Base-by-base conservation (phyloP, 1,140 invertebrate species). In the Hycleus cichorii region DNA sequence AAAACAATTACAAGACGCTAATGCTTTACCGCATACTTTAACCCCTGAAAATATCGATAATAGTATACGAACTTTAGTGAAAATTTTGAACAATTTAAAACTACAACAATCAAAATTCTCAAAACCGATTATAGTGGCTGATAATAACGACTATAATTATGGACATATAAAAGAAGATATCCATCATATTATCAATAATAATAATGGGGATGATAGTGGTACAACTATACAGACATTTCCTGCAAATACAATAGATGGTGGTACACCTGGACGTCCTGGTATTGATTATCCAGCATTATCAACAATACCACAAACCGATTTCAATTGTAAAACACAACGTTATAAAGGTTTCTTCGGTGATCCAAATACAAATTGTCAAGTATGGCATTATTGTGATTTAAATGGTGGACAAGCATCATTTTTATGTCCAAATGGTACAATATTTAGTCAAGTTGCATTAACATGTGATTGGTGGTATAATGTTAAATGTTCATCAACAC, bases 381-480 rank as follows among this genome's bases (percentile, higher is more conserved):
- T 91, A 4, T 93, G 89, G 90, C 90, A 93, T 72, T 92, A 93
- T 66, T 93, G 91, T 66, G 90, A 93, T 74, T 77, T 92, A n/a
- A 92, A 92, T 68, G 91, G 90, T 8, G 90, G 90, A 5, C 90
- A 93, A 75, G 89, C 91, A 4, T 91, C 90, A 1, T 95, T 94
- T 68, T 76, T 94, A 2, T 95, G 91, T 70, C 91, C 91, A 5
- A 94, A 94, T 68, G 90, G 91, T 12, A 95, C 92, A 3, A 88
- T 94, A 65, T 95, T 94, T 75, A 92, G 87, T 69, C 92, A 95
- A 78, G 85, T 87, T 2, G 83, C 82, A 1, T 74, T 91, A 0
- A 92, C 90, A 0, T 94, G 91, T 64, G 90, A 93, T 71, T 93
- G 91, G 91, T 93, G 91, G 91, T 93, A 91, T 73, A 93, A 92